phyloP scores from a whole-genome alignment of 2,797 vertebrate species.

The Sarcoramphus papa region DNA sequence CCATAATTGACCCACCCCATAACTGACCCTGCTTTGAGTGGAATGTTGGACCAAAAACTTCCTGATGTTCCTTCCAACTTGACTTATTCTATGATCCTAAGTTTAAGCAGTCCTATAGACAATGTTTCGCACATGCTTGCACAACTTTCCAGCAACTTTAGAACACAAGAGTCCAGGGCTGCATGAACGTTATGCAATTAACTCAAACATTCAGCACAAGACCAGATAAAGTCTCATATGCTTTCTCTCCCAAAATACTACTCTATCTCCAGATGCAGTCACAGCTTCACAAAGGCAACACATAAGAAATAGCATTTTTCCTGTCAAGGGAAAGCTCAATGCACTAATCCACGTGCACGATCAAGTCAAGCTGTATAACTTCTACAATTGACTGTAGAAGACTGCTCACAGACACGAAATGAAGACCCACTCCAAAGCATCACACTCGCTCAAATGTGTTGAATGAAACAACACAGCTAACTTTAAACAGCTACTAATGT shows the following conservation, averaged over 20 bases:
- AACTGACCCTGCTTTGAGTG: background rate
- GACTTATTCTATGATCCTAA: background rate
- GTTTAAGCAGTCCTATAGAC: background rate
- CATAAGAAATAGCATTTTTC: background rate
- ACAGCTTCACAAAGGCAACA: background rate
- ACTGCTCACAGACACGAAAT: background rate
- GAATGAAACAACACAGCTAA: background rate
- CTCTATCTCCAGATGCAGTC: background rate
- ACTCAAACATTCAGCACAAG: background rate
- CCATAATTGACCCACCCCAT: background rate
- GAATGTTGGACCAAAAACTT: background rate
- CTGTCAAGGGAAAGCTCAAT: background rate
- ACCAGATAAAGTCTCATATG: background rate
- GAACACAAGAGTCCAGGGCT: background rate
- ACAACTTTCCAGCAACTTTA: background rate
- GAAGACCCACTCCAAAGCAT: background rate
- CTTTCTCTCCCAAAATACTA: background rate
- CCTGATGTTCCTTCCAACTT: background rate
- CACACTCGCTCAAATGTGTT: accelerated
- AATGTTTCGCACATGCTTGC: background rate
- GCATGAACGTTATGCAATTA: background rate
- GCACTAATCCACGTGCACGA: background rate
- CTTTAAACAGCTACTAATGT: background rate
- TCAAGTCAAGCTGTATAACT: background rate
- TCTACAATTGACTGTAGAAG: background rate